A percentile compares a stretch with the other conserved stretches of the same genome.
These are phyloP conservation scores for Lytechinus variegatus DNA, from an alignment of 35 echinoderm and acorn worm species.

Conservation along the genomic window DNA sequence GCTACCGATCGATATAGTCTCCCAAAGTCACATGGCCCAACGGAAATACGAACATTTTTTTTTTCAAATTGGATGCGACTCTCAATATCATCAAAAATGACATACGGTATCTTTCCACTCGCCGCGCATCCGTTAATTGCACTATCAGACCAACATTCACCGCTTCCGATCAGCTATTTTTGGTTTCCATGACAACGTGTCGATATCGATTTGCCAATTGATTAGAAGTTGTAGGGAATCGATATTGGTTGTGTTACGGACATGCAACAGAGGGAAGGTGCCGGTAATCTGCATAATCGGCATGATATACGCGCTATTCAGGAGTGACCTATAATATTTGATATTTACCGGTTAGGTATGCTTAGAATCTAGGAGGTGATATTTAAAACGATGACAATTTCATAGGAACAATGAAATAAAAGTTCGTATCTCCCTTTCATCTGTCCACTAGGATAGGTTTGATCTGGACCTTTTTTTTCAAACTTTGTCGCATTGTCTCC, in stretches of 20 bases:
- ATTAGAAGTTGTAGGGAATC: conserved; percentile 23
- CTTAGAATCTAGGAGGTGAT: background rate
- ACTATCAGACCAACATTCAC: background rate
- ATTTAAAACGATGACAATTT: background rate
- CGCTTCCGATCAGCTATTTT: background rate
- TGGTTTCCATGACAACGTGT: background rate
- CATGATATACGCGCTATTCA: background rate
- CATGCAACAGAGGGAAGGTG: background rate
- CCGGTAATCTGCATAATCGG: background rate
- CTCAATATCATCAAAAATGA: background rate
- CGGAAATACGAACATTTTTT: background rate
- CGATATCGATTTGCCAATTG: conserved; percentile 36
- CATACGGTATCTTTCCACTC: background rate
- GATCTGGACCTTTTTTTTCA: too few relatives aligned
- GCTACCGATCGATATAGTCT: background rate
- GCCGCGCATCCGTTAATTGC: background rate
- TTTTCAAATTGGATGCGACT: background rate
- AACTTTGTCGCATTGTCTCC: too few relatives aligned
- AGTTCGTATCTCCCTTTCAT: too few relatives aligned
- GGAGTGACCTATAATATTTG: background rate
- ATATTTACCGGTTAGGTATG: background rate
- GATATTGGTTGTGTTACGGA: background rate
- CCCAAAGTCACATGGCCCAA: background rate
- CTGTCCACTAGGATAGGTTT: too few relatives aligned
- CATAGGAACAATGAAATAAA: background rate